A percentile compares a stretch with the other conserved stretches of the same genome.
Evolutionary conservation across 2,888 invertebrate species (phyloP).

Genomic region (Malthinus seriepunctatus): DNA sequence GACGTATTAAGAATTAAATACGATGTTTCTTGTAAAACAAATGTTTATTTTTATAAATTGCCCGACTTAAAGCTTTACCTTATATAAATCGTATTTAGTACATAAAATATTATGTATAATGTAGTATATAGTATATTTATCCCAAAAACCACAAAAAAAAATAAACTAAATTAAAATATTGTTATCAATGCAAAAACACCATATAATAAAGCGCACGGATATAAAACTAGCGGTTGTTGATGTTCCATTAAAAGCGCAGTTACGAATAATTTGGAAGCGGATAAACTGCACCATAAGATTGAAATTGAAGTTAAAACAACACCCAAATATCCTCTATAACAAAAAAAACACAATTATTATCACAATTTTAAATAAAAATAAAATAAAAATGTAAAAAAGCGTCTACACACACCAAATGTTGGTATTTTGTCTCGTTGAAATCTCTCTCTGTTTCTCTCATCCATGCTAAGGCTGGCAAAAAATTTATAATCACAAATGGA

Average conservation of each 20-base stretch:
- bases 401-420: no score
- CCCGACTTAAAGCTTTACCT: neutral
- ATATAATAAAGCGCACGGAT: conserved; percentile 78
- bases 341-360: conserved; percentile 24
- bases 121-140: neutral
- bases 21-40: conserved; percentile 21
- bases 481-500: no score
- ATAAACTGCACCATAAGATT: conserved; percentile 73
- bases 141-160: neutral
- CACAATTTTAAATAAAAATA: neutral
- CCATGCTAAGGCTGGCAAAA: no score
- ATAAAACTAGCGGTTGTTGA: conserved; percentile 72
- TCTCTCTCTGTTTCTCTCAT: no score
- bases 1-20: conserved; percentile 28
- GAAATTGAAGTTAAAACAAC: conserved; percentile 60
- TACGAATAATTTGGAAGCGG: conserved; percentile 78
- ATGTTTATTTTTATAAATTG: conserved; percentile 17
- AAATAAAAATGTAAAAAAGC: no score
- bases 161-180: conserved; percentile 61
- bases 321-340: conserved; percentile 61
- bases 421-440: no score
- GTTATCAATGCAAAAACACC: conserved; percentile 78
- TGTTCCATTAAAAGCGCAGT: conserved; percentile 74
- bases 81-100: neutral
- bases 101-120: neutral